Conservation (phyloP, 1,140 invertebrate genomes). For the Geopemphigus sp. region DNA sequence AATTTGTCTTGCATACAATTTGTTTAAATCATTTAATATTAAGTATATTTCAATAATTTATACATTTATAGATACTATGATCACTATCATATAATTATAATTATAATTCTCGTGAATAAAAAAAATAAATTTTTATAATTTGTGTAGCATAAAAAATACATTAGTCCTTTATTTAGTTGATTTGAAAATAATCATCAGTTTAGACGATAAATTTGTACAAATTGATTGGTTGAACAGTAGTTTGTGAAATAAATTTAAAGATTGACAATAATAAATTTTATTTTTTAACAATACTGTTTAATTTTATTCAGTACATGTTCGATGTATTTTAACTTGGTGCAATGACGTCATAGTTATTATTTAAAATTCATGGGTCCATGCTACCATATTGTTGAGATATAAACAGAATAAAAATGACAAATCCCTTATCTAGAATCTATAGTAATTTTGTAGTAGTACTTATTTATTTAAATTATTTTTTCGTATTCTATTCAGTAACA, state of each 20-base stretch:
- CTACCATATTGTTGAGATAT: slow-evolving; percentile 16
- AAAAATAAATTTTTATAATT: too few species aligned
- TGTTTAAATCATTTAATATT: too few species aligned
- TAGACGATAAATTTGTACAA: background rate
- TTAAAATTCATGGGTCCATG: slow-evolving; percentile 33
- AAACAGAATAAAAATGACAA: slow-evolving; percentile 21
- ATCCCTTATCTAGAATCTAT: background rate
- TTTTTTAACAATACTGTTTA: background rate
- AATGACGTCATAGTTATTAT: slow-evolving; percentile 45
- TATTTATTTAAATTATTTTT: background rate
- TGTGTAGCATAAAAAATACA: background rate
- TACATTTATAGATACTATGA: background rate
- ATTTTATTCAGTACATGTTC: background rate
- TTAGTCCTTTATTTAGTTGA: background rate
- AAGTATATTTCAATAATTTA: background rate
- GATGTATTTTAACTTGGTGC: slow-evolving; percentile 5
- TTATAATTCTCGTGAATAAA: background rate
- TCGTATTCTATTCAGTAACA: background rate
- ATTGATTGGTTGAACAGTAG: background rate
- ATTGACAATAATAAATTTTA: background rate
- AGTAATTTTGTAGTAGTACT: background rate
- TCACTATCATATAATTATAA: background rate
- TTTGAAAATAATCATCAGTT: background rate
- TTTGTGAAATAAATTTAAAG: too few species aligned
- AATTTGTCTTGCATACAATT: background rate